Conservation (phyloP, 2,888 invertebrate genomes). For the Dermolepida albohirtum region DNA sequence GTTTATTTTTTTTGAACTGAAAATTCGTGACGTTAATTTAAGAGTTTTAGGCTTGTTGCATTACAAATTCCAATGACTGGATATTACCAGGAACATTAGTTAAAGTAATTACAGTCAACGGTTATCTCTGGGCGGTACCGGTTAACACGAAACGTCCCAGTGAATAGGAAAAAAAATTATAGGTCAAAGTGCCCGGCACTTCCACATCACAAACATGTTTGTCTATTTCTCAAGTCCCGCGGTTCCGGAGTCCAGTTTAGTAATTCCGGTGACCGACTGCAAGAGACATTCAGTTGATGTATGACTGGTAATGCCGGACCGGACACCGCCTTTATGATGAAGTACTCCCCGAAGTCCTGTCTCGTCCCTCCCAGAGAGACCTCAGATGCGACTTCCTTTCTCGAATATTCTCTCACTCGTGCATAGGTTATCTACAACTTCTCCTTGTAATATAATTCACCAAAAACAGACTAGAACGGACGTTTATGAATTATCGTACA, state of each 20-base stretch:
- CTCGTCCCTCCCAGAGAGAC: constrained; percentile 27
- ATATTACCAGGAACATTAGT: constrained; percentile 19
- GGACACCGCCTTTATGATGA: constrained; percentile 61
- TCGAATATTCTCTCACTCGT: constrained; percentile 7
- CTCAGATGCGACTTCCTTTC: constrained; percentile 36
- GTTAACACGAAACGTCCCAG: constrained; percentile 4
- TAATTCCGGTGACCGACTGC: constrained; percentile 55
- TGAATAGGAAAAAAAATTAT: constrained; percentile 27
- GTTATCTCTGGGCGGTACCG: constrained; percentile 20
- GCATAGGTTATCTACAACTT: constrained; percentile 22
- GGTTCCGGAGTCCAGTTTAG: constrained; percentile 45
- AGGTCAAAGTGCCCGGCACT: constrained; percentile 17
- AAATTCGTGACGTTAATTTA: background rate
- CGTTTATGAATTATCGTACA: constrained; percentile 34
- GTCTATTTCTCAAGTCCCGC: constrained; percentile 37
- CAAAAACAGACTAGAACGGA: constrained; percentile 31
- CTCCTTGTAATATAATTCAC: constrained; percentile 28
- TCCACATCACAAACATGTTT: constrained; percentile 32
- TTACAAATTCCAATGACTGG: constrained; percentile 16
- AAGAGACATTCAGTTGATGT: constrained; percentile 59
- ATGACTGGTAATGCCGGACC: constrained; percentile 59
- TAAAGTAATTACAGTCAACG: constrained; percentile 21
- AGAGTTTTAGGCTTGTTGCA: background rate
- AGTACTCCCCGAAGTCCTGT: constrained; percentile 56
- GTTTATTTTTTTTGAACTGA: too few relatives aligned